A percentile compares a stretch with the other conserved stretches of the same genome.
Conservation (phyloP, 1,140 invertebrate genomes). For the Hypothenemus hampei region DNA sequence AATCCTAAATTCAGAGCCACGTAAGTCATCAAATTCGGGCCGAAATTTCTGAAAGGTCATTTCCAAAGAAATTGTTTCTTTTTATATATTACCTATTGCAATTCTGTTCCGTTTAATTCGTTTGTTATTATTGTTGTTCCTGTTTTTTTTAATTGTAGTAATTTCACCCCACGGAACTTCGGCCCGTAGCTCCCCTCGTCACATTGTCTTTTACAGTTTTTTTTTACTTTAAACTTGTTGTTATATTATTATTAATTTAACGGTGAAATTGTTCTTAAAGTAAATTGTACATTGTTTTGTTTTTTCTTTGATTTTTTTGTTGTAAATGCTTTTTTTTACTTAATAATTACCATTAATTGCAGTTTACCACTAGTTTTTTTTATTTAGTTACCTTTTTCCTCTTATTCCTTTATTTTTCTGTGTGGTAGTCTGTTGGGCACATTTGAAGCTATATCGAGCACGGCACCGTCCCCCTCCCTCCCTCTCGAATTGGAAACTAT, state of each 20-base stretch:
- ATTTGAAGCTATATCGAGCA: conserved; percentile 28
- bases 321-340: conserved; percentile 63
- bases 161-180: too few species aligned
- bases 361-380: conserved; percentile 59
- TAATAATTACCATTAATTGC: conserved; percentile 65
- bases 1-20: conserved; percentile 31
- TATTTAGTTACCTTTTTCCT: conserved; percentile 46
- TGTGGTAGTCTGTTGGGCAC: not conserved
- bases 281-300: conserved; percentile 64
- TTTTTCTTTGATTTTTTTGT: conserved; percentile 62
- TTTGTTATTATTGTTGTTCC: conserved; percentile 46
- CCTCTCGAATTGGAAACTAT: too few species aligned
- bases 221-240: conserved; percentile 55
- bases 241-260: conserved; percentile 59
- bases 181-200: too few species aligned
- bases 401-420: not conserved
- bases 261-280: conserved; percentile 65
- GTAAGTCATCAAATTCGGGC: conserved; percentile 2
- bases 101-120: too few species aligned
- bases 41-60: conserved; percentile 8
- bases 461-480: conserved; percentile 36
- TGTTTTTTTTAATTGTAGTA: too few species aligned
- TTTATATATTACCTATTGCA: too few species aligned
- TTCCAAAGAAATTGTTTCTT: too few species aligned
- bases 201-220: conserved; percentile 22